Percentiles rank a stretch among this genome's conserved stretches.
phyloP scores from a whole-genome alignment of 2,113 vertebrate genomes.

The Cygnus buccinator region DNA sequence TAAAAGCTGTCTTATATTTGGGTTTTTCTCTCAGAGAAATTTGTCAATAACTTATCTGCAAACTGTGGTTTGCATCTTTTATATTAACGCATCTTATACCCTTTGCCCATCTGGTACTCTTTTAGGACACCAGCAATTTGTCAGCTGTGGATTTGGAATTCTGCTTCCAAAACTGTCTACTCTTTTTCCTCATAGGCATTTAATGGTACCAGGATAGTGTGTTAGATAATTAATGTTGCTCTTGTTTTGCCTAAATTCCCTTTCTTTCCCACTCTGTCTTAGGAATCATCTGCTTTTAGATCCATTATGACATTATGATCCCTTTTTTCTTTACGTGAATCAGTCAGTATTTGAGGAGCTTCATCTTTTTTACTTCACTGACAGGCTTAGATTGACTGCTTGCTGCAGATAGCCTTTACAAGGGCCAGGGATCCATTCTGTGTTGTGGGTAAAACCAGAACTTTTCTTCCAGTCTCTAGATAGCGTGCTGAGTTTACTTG shows the following conservation, averaged over 20 bases:
- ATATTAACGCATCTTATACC: neutral
- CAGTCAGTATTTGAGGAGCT: neutral
- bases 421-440: neutral
- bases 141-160: neutral
- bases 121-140: neutral
- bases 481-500: neutral
- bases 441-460: neutral
- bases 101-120: neutral
- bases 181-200: neutral
- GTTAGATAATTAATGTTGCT: neutral
- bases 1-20: neutral
- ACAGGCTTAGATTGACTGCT: neutral
- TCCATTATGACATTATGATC: rapidly evolving
- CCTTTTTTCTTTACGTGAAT: neutral
- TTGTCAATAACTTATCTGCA: rapidly evolving
- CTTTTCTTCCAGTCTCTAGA: neutral
- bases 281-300: neutral
- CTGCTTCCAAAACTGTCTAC: neutral
- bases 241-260: neutral
- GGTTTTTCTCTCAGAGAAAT: neutral
- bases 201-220: neutral
- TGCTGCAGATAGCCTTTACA: neutral
- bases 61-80: neutral
- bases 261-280: neutral
- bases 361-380: neutral